Evolutionary conservation across 2,113 vertebrate species (phyloP).

Genomic region (Cepphus grylle): DNA sequence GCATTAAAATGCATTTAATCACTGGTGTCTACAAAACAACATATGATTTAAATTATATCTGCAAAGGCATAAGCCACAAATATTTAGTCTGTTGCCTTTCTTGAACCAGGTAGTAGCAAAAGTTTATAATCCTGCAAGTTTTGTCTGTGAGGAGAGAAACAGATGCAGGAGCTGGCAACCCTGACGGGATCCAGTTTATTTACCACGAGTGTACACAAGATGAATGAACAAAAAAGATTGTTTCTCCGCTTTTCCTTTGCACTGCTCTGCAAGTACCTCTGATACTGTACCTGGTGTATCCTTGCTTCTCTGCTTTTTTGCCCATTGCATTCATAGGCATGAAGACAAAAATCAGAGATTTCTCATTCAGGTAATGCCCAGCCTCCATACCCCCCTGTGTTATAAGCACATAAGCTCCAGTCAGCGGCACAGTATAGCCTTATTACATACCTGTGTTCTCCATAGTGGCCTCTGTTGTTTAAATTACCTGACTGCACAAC

Average conservation of each 20-base stretch:
- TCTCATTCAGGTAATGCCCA: not conserved
- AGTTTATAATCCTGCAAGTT: not conserved
- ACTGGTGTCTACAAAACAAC: slow-evolving; percentile 18
- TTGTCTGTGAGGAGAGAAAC: not conserved
- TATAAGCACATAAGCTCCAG: not conserved
- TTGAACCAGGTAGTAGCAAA: not conserved
- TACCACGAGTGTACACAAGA: not conserved
- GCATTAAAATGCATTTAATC: slow-evolving; percentile 2
- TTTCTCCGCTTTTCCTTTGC: not conserved
- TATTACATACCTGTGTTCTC: not conserved
- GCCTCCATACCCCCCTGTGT: not conserved
- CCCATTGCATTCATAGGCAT: not conserved
- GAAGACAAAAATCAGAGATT: not conserved
- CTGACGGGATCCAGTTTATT: not conserved
- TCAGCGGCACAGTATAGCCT: fast-evolving
- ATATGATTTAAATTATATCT: not conserved
- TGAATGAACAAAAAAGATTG: not conserved
- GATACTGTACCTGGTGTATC: not conserved
- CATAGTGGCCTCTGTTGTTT: not conserved
- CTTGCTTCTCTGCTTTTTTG: not conserved
- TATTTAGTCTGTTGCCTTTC: not conserved
- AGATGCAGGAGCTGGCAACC: not conserved
- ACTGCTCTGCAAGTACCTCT: not conserved
- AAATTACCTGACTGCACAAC: not conserved
- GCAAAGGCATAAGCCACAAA: slow-evolving; percentile 28